These are phyloP conservation scores for Phyllotreta cruciferae DNA, from an alignment of 2,888 invertebrate genomes.

Conservation along the genomic window DNA sequence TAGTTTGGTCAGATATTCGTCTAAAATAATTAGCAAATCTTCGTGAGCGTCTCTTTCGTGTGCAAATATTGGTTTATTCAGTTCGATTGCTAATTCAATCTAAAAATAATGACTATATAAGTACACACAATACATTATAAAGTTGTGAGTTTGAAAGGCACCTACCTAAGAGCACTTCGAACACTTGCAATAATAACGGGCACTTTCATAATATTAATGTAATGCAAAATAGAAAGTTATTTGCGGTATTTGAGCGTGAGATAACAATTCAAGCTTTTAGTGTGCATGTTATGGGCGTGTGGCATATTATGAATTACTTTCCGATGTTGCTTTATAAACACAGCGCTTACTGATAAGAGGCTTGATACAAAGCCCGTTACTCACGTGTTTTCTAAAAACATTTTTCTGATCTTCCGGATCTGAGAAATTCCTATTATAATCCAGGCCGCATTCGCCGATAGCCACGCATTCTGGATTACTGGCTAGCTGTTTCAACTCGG, in stretches of 20 bases:
- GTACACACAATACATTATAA: too few species aligned
- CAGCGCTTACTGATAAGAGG: too few species aligned
- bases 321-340: too few species aligned
- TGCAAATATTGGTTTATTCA: conserved; percentile 86
- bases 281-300: too few species aligned
- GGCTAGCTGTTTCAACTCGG: conserved; percentile 77
- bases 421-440: conserved; percentile 93
- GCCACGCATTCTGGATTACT: conserved; percentile 90
- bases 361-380: not conserved
- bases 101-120: conserved; percentile 54
- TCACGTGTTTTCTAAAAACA: conserved; percentile 86
- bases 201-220: too few species aligned
- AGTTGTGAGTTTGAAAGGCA: too few species aligned
- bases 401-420: conserved; percentile 85
- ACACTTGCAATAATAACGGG: too few species aligned
- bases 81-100: conserved; percentile 84
- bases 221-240: too few species aligned
- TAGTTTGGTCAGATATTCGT: conserved; percentile 62
- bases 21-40: conserved; percentile 79
- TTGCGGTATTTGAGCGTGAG: too few species aligned
- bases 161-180: too few species aligned
- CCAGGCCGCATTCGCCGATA: conserved; percentile 92
- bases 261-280: too few species aligned
- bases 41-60: conserved; percentile 92
- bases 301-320: too few species aligned